A percentile compares a stretch with the other conserved stretches of the same genome.
Evolutionary conservation across 1,140 invertebrate genomes (phyloP).

Genomic region (Melanaphis sacchari): DNA sequence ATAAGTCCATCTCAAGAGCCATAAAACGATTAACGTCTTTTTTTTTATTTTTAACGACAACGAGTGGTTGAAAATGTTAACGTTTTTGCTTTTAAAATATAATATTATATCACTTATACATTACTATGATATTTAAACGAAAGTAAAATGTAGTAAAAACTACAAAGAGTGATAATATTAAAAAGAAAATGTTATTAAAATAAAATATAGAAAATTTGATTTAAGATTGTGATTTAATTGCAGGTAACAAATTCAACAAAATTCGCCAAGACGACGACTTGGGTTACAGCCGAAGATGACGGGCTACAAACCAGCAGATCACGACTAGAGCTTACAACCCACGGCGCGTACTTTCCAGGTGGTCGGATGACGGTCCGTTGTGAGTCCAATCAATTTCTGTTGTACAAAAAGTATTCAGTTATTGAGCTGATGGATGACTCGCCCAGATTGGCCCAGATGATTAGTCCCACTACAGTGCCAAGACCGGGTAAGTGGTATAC

Average conservation of each 20-base stretch:
- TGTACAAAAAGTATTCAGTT: conserved; percentile 63
- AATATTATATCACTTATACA: neutral
- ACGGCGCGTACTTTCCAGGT: conserved; percentile 63
- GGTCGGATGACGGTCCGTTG: conserved; percentile 65
- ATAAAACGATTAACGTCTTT: neutral
- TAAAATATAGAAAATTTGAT: neutral
- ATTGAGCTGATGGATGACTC: conserved; percentile 65
- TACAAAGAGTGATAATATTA: neutral
- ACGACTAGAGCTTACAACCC: conserved; percentile 63
- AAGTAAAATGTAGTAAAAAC: neutral
- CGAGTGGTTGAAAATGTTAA: neutral
- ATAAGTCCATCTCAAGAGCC: neutral
- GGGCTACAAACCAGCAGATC: conserved; percentile 60
- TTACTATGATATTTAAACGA: neutral
- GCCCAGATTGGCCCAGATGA: conserved; percentile 65
- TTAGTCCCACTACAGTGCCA: conserved; percentile 63
- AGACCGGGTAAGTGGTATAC: conserved; percentile 51
- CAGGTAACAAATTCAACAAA: conserved; percentile 43
- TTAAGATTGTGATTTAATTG: neutral
- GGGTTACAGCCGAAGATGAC: conserved; percentile 49
- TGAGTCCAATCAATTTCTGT: conserved; percentile 64
- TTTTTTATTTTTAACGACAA: neutral
- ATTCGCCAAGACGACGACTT: neutral
- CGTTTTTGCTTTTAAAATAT: neutral
- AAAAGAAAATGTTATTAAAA: neutral